Base-by-base conservation (phyloP, 1,140 invertebrate genomes). In the Melipona quadrifasciata region DNA sequence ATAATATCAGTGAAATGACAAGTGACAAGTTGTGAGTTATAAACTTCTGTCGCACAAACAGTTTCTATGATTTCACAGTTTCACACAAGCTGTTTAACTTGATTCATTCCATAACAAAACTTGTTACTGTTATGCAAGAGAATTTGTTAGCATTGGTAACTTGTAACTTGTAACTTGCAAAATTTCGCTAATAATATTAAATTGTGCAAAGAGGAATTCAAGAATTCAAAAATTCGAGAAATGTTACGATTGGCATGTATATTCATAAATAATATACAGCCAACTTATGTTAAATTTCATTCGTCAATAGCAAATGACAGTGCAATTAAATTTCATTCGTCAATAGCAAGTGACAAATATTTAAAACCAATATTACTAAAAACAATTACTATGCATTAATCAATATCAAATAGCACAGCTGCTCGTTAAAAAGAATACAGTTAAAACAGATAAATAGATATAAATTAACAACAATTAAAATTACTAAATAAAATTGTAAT, bases 381-480 rank as follows among this genome's bases (percentile, higher is more conserved):
- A 19, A 34, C 47, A 53, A 67, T 67, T 67, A 80, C 88, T 68
- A 82, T 58, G 55, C 80, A 64, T 79, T 17, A 64, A 34, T 47
- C 11, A 61, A 75, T 83, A 55, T 77, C 39, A 65, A 80, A 75
- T 84, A 87, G 53, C 61, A 57, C 39, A 81, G 3, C 27, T 85
- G 34, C 27, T 31, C 39, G 6, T 67, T 55, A 14, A 14, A 80
- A 14, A 58, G 65, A 34, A 53, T 31, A 79, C 83, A 64, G 47
- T 55, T 53, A 67, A 79, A 82, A 85, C 82, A 85, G 31, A 85
- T 76, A 80, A 80, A 81, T 85, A 87, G 58, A 82, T 19, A 80
- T 89, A 89, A 86, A 90, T 86, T 84, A 87, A 83, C 53, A 82
- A 84, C 53, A 57, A 72, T 76, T 80, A 84, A 88, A 64, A 73